Percentiles rank a stretch among this genome's conserved stretches.
These are phyloP conservation scores for Bostrychus sinensis DNA, from an alignment of 2,113 vertebrate species.

Conservation along the genomic window DNA sequence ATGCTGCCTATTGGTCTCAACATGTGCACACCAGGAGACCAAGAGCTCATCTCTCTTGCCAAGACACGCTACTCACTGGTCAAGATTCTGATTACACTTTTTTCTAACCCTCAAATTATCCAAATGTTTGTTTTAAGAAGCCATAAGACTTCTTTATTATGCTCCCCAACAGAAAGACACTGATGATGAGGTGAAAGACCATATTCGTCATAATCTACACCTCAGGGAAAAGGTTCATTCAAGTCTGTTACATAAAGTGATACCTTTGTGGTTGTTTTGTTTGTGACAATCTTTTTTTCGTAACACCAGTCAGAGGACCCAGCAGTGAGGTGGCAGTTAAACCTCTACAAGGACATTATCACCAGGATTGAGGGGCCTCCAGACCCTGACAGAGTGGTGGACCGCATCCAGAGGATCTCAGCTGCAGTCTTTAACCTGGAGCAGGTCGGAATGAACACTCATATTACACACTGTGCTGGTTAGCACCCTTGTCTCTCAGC, in stretches of 20 bases:
- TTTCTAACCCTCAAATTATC: neutral
- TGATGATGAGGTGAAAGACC: slow-evolving; percentile 96
- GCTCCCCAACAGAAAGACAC: slow-evolving; percentile 88
- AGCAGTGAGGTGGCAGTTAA: slow-evolving; percentile 95
- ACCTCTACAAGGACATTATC: slow-evolving; percentile 93
- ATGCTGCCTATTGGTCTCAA: slow-evolving; percentile 98
- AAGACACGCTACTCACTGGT: slow-evolving; percentile 91
- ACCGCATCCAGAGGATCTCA: slow-evolving; percentile 96
- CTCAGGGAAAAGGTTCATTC: slow-evolving; percentile 90
- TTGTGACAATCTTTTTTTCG: neutral
- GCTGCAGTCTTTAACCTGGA: slow-evolving; percentile 96
- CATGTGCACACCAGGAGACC: slow-evolving; percentile 98
- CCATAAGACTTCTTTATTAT: neutral
- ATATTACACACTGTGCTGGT: neutral
- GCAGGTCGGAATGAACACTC: slow-evolving; percentile 65
- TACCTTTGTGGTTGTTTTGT: neutral
- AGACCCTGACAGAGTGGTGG: slow-evolving; percentile 88
- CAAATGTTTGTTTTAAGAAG: too few species aligned
- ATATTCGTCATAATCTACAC: slow-evolving; percentile 92
- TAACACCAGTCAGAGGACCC: slow-evolving; percentile 90
- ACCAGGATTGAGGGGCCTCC: slow-evolving; percentile 84
- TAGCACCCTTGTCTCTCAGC: too few species aligned
- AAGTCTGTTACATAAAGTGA: neutral
- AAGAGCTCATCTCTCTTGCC: slow-evolving; percentile 95
- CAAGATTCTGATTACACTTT: slow-evolving; percentile 57